phyloP scores from a whole-genome alignment of 2,888 invertebrate genomes.

The Emmelina monodactyla region DNA sequence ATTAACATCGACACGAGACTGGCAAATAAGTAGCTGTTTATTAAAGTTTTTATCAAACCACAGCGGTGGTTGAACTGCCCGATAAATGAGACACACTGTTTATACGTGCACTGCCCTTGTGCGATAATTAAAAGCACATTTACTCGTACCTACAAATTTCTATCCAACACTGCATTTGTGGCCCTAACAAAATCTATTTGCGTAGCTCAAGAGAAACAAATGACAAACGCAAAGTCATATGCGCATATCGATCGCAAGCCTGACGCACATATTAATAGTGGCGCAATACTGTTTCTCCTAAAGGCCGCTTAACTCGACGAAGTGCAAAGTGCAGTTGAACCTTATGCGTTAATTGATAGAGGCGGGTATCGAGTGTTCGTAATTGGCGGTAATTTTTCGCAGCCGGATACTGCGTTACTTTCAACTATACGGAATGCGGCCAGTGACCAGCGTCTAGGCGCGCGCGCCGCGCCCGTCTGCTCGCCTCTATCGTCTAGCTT shows the following conservation, averaged over 20 bases:
- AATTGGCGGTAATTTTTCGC: conserved; percentile 46
- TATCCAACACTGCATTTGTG: too few relatives aligned
- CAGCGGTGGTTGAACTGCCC: too few relatives aligned
- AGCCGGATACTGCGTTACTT: conserved; percentile 61
- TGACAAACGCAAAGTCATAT: conserved; percentile 16
- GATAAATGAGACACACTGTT: too few relatives aligned
- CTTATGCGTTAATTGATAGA: conserved; percentile 12
- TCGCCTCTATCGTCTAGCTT: conserved; percentile 9
- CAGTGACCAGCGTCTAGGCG: conserved; percentile 49
- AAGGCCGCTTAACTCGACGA: conserved; percentile 19
- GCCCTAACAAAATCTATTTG: too few relatives aligned
- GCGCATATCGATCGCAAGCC: conserved; percentile 10
- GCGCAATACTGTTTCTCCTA: conserved; percentile 21
- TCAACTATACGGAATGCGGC: conserved; percentile 62
- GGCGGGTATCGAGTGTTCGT: background rate
- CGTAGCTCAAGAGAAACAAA: too few relatives aligned
- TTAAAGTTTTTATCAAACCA: too few relatives aligned
- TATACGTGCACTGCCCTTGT: too few relatives aligned
- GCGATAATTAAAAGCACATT: too few relatives aligned
- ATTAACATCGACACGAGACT: too few relatives aligned
- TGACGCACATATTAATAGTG: conserved; percentile 13
- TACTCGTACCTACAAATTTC: too few relatives aligned
- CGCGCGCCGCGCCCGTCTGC: conserved; percentile 35
- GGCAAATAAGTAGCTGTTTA: too few relatives aligned
- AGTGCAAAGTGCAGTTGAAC: conserved; percentile 12